Evolutionary conservation across 1,140 invertebrate genomes (phyloP).

Genomic region (Pentalonia nigronervosa): DNA sequence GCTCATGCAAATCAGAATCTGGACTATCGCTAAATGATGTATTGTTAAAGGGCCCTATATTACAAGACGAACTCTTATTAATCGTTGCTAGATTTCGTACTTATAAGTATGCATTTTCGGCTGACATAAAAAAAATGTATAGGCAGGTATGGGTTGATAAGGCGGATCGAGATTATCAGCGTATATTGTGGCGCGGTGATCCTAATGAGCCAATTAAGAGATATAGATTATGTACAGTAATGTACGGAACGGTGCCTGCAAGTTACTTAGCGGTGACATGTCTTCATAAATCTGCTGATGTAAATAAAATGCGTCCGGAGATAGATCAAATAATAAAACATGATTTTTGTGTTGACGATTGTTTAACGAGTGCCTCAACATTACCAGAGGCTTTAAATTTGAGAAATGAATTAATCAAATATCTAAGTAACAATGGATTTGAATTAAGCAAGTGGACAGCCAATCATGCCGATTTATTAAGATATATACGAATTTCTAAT

Average conservation of each 20-base stretch:
- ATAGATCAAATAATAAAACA: constrained; percentile 61
- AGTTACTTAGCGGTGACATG: constrained; percentile 63
- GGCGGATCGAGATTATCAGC: constrained; percentile 61
- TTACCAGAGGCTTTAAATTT: background rate
- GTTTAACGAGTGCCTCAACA: background rate
- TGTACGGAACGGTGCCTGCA: constrained; percentile 63
- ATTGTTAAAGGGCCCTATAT: constrained; percentile 53
- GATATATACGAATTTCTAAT: too few species aligned
- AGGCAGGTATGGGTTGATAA: constrained; percentile 51
- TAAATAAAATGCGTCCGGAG: constrained; percentile 40
- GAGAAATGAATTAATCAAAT: background rate
- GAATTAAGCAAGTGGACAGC: constrained; percentile 35
- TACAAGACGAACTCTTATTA: constrained; percentile 59
- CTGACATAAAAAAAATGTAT: constrained; percentile 61
- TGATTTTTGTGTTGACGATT: constrained; percentile 66
- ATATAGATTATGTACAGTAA: constrained; percentile 64
- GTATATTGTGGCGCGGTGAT: constrained; percentile 61
- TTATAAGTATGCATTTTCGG: constrained; percentile 59
- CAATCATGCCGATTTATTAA: constrained; percentile 1
- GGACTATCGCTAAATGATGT: constrained; percentile 60
- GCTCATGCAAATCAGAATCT: constrained; percentile 50
- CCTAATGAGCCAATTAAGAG: constrained; percentile 59
- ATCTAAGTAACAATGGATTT: constrained; percentile 32
- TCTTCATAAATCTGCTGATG: constrained; percentile 62
- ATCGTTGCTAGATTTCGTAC: constrained; percentile 59